Evolutionary conservation across 2,797 vertebrate species (phyloP), one percentile per base, ranked within the genome.

Genomic region (Danio aesculapii): DNA sequence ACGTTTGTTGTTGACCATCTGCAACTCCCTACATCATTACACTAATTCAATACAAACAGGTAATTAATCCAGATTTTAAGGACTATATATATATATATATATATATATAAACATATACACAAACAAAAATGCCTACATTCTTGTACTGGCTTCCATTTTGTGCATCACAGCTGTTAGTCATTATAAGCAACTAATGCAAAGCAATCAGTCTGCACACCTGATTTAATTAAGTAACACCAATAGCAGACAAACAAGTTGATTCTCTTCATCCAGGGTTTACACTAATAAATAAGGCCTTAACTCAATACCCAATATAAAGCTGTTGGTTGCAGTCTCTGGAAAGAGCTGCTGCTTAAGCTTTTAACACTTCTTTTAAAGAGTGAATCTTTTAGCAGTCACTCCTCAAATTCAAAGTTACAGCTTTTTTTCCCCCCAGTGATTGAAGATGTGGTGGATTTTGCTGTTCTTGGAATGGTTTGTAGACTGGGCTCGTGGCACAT

Each of bases 401-500:
- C 49, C 0, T 5, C 1, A 70, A 53, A 17, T 6, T n/a, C 1
- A 69, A 39, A 52, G 30, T 30, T 30, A n/a, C 68, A 43, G 2
- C 3, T 6, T 17, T 12, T 6, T 17, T 12, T 70, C 10, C n/a
- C 3, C 1, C 30, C 30, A 71, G 16, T 0, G 3, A 19, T 8
- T 55, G 39, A 71, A 8, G 0, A 77, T 77, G 75, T 47, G 75
- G 75, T 77, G 75, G 75, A 0, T 77, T 13, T 9, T 77, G 19
- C 2, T 68, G 16, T 68, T 77, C 5, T 4, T 77, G 6, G 75
- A 67, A 77, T 77, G 75, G 75, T 5, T 77, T 17, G 63, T 68
- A 43, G 63, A 77, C 30, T 77, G 75, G 75, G 43, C 19, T 13
- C 19, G 43, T 68, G 75, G 43, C 6, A 58, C 52, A 0, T 77